phyloP scores from a whole-genome alignment of 2,113 vertebrate genomes.

The Datnioides undecimradiatus region DNA sequence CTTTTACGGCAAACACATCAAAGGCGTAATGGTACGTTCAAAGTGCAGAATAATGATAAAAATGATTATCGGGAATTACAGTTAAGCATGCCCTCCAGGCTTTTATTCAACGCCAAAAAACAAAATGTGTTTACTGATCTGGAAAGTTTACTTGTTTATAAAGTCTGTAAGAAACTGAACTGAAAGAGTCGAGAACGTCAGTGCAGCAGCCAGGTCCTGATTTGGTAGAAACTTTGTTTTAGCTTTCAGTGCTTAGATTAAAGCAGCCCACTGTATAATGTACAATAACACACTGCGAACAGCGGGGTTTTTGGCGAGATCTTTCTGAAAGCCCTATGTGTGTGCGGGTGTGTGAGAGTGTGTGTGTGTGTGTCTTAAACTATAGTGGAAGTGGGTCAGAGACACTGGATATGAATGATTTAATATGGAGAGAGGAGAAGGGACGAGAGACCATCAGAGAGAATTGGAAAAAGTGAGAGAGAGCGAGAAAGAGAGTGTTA shows the following conservation, averaged over 20 bases:
- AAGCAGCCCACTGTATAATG: conserved; percentile 27
- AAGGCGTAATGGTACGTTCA: conserved; percentile 37
- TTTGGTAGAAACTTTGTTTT: conserved; percentile 27
- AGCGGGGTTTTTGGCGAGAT: conserved; percentile 33
- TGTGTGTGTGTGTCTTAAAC: conserved; percentile 48
- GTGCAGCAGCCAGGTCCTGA: conserved; percentile 12
- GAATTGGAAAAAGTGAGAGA: conserved; percentile 42
- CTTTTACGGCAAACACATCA: conserved; percentile 40
- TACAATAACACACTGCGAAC: conserved; percentile 39
- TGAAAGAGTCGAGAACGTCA: background rate
- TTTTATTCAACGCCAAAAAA: conserved; percentile 40
- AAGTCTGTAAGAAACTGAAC: conserved; percentile 6
- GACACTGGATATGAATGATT: conserved; percentile 73
- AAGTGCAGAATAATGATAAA: conserved; percentile 36
- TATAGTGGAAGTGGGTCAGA: conserved; percentile 72
- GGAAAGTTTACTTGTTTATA: conserved; percentile 36
- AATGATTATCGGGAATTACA: conserved; percentile 41
- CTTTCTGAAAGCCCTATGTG: conserved; percentile 44
- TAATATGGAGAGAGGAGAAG: conserved; percentile 56
- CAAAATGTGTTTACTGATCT: conserved; percentile 52
- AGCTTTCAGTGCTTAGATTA: conserved; percentile 33
- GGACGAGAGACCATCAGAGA: conserved; percentile 65
- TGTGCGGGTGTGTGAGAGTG: too few species aligned
- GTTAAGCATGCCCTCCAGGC: conserved; percentile 8
- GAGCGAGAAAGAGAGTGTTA: conserved; percentile 33